Base-by-base conservation (phyloP, 2,113 vertebrate genomes). In the Nothoprocta pentlandii region DNA sequence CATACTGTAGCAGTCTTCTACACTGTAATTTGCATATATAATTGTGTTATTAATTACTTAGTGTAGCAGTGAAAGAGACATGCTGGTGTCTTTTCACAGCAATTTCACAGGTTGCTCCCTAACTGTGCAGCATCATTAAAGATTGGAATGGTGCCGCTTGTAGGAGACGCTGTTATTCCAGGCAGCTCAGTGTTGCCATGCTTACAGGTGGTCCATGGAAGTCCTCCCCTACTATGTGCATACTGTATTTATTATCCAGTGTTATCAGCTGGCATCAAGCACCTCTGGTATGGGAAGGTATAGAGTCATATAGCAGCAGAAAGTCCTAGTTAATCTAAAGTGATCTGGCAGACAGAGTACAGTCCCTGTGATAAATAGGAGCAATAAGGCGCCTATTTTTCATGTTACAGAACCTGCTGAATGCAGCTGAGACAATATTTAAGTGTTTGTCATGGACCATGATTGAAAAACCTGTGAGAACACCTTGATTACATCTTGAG, bases 121-220 rank as follows among this genome's bases (percentile, higher is more conserved):
- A 56, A 76, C 32, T 3, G 36, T 61, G 36, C 20, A 67, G 34
- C 20, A 5, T 39, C 4, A 1, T 25, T 76, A 67, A 12, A 78
- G 74, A 32, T 44, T 46, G 0, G 36, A 14, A 25, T 16, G 42
- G 20, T 10, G 5, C 28, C 4, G 15, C 12, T 66, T 20, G 4
- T 6, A 12, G 21, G 7, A 16, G 4, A 0, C 4, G 2, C 15
- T 3, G 49, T 19, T 49, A 4, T 6, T 71, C 34, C 26, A n/a
- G 59, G 28, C 25, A 28, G 20, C 0, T 30, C 42, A 0, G 1
- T 3, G 23, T 41, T 46, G 16, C n/a, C 10, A 2, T 3, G 32
- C 63, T 42, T 14, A 2, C 58, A 12, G 30, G 53, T n/a, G 32
- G 19, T 44, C 53, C 20, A 2, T 74, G 36, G 30, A 6, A 21